Conservation (phyloP, 2,113 vertebrate genomes). For the Ceyx melanurus region DNA sequence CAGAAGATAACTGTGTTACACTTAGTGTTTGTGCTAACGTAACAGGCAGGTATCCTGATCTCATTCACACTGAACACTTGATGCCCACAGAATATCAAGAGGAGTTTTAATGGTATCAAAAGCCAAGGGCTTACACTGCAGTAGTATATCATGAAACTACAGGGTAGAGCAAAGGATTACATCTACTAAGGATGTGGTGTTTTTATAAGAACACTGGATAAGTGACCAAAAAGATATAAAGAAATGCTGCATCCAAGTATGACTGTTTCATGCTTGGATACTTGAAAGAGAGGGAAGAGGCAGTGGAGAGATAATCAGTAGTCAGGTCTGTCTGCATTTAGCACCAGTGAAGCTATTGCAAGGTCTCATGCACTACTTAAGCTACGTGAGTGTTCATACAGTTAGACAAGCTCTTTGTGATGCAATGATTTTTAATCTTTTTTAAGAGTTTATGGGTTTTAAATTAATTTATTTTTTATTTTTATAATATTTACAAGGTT, state of each 20-base stretch:
- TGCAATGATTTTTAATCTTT: neutral
- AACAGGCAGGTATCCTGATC: neutral
- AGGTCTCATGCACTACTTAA: neutral
- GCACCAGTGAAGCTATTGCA: neutral
- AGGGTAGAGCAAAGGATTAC: neutral
- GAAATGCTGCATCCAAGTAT: neutral
- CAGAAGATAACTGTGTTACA: neutral
- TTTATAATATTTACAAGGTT: neutral
- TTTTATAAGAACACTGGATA: neutral
- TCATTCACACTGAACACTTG: neutral
- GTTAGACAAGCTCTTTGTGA: neutral
- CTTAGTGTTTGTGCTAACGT: neutral
- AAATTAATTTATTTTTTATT: neutral
- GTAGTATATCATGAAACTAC: neutral
- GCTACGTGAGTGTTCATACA: neutral
- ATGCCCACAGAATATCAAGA: neutral
- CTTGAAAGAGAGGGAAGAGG: neutral
- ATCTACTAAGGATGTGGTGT: neutral
- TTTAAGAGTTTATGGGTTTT: neutral
- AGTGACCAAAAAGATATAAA: neutral
- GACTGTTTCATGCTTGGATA: neutral
- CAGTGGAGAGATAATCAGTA: neutral
- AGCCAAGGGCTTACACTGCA: neutral
- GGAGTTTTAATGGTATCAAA: neutral
- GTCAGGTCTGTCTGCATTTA: neutral